These are phyloP conservation scores for Sciaenops ocellatus DNA, from an alignment of 2,797 vertebrate genomes.

Conservation along the genomic window DNA sequence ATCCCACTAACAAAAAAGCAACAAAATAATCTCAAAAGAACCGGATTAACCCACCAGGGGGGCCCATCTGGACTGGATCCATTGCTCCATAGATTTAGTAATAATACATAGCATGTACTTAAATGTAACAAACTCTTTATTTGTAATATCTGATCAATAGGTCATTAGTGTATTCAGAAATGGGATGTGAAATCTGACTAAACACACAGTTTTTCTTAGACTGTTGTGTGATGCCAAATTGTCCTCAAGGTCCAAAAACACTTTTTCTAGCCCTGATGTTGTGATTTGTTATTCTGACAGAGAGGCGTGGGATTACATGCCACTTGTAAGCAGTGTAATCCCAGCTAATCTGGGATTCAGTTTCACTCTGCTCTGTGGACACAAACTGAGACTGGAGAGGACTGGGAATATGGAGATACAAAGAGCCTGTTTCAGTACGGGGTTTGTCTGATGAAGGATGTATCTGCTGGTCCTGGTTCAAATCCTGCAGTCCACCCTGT, in stretches of 20 bases:
- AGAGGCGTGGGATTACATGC: slow-evolving; percentile 71
- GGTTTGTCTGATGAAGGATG: slow-evolving; percentile 80
- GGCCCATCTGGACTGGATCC: too few relatives aligned
- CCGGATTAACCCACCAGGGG: too few relatives aligned
- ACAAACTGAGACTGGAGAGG: slow-evolving; percentile 41
- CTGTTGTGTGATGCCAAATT: background rate
- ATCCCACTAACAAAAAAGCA: too few relatives aligned
- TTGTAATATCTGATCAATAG: too few relatives aligned
- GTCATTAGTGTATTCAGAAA: too few relatives aligned
- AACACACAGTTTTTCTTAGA: background rate
- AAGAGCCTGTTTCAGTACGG: slow-evolving; percentile 4
- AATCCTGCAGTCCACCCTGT: slow-evolving; percentile 78
- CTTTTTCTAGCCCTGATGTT: slow-evolving; percentile 35
- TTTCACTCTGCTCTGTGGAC: slow-evolving; percentile 64
- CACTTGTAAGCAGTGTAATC: slow-evolving; percentile 73
- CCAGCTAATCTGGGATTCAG: slow-evolving; percentile 81
- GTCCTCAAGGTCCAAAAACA: background rate
- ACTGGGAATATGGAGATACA: slow-evolving; percentile 52
- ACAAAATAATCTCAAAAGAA: too few relatives aligned
- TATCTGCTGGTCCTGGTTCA: slow-evolving; percentile 80
- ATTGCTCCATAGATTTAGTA: too few relatives aligned
- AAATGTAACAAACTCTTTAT: too few relatives aligned
- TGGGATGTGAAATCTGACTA: background rate
- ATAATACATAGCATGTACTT: too few relatives aligned
- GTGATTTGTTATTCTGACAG: slow-evolving; percentile 62